Evolutionary conservation across 1,140 invertebrate species (phyloP).

Genomic region (Trissolcus basalis): DNA sequence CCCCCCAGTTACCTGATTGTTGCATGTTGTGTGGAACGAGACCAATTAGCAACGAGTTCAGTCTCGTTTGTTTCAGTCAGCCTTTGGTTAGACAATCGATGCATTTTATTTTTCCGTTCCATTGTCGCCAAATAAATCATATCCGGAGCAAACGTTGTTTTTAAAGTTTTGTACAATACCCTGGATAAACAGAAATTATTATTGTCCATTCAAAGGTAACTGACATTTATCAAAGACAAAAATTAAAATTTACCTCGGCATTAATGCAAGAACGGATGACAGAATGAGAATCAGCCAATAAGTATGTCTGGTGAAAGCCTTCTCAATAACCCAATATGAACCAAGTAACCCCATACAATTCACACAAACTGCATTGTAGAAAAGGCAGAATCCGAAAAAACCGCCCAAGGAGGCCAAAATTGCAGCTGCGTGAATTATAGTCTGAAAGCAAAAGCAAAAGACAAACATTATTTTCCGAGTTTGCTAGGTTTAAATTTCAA

Average conservation of each 20-base stretch:
- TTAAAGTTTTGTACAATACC: conserved; percentile 66
- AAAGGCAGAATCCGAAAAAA: conserved; percentile 90
- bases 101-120: conserved; percentile 50
- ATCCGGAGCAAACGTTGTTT: conserved; percentile 69
- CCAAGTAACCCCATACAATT: conserved; percentile 87
- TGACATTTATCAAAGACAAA: too few species aligned
- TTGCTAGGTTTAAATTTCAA: not conserved
- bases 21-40: conserved; percentile 70
- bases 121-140: conserved; percentile 64
- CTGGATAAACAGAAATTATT: conserved; percentile 49
- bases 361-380: conserved; percentile 88
- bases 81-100: conserved; percentile 59
- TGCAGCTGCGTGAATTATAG: conserved; percentile 87
- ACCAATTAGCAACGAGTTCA: conserved; percentile 71
- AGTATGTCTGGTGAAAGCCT: conserved; percentile 82
- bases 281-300: conserved; percentile 90
- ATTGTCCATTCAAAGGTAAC: not conserved
- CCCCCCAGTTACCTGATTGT: conserved; percentile 68
- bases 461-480: not conserved
- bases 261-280: conserved; percentile 84
- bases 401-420: conserved; percentile 85
- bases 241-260: too few species aligned
- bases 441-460: conserved; percentile 79
- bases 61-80: conserved; percentile 63
- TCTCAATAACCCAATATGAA: conserved; percentile 91